Conservation (phyloP, 2,888 invertebrate species). For the Enchytraeus crypticus region DNA sequence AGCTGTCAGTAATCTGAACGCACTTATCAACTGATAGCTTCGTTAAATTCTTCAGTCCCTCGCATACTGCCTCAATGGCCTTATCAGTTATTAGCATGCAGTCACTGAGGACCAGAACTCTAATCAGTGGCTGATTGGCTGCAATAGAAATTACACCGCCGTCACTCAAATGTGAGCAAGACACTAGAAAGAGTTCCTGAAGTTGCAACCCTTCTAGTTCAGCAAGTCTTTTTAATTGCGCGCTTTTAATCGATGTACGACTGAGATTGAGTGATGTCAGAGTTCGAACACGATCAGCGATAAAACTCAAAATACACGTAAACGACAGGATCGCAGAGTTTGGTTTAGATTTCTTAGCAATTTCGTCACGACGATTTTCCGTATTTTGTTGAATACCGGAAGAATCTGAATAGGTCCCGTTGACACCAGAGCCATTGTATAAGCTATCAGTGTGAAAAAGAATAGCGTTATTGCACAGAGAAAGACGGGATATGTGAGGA, state of each 20-base stretch:
- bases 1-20: not conserved
- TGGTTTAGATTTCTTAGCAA: constrained; percentile 20
- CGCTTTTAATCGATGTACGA: constrained; percentile 61
- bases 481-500: constrained; percentile 57
- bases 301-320: constrained; percentile 57
- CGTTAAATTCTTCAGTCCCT: constrained; percentile 38
- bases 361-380: too few relatives aligned
- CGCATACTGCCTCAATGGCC: constrained; percentile 57
- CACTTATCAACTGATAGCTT: not conserved
- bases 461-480: constrained; percentile 62
- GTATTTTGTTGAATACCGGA: too few relatives aligned
- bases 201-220: constrained; percentile 54
- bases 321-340: constrained; percentile 67
- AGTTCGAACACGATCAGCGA: constrained; percentile 53
- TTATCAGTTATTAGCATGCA: constrained; percentile 62
- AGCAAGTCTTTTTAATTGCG: constrained; percentile 55
- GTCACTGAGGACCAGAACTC: constrained; percentile 58
- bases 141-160: constrained; percentile 56
- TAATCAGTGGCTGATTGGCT: constrained; percentile 55
- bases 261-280: constrained; percentile 61
- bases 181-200: constrained; percentile 53
- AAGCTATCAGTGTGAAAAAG: constrained; percentile 61
- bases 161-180: constrained; percentile 60
- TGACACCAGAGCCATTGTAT: constrained; percentile 50
- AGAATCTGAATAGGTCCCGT: too few relatives aligned